These are phyloP conservation scores for chimpanzee (Pan troglodytes) DNA, from an alignment of 2,113 vertebrate species.

Conservation along the genomic window NHGRI_mPanTro3-v2.1_pri NC_072414.2:30156501-30157000, in stretches of 20 bases:
- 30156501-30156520: constrained; percentile 31
- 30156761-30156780: constrained; percentile 69
- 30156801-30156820: constrained; percentile 32
- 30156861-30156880: constrained; percentile 33
- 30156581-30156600: constrained; percentile 61
- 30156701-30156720: constrained; percentile 63
- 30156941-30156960: background rate
- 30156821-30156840: constrained; percentile 50
- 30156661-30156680: constrained; percentile 20
- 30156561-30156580: constrained; percentile 48
- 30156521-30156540: constrained; percentile 52
- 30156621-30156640: constrained; percentile 58
- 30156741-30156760: constrained; percentile 5
- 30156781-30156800: constrained; percentile 71
- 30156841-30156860: constrained; percentile 8
- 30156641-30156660: constrained; percentile 55
- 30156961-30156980: constrained; percentile 1
- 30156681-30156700: constrained; percentile 48
- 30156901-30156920: background rate
- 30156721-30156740: constrained; percentile 45
- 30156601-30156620: constrained; percentile 69
- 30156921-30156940: constrained; percentile 36
- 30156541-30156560: background rate
- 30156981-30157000: background rate
- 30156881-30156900: background rate